Evolutionary conservation across 1,140 invertebrate genomes (phyloP).

Genomic region (Drosophila dunni): DNA sequence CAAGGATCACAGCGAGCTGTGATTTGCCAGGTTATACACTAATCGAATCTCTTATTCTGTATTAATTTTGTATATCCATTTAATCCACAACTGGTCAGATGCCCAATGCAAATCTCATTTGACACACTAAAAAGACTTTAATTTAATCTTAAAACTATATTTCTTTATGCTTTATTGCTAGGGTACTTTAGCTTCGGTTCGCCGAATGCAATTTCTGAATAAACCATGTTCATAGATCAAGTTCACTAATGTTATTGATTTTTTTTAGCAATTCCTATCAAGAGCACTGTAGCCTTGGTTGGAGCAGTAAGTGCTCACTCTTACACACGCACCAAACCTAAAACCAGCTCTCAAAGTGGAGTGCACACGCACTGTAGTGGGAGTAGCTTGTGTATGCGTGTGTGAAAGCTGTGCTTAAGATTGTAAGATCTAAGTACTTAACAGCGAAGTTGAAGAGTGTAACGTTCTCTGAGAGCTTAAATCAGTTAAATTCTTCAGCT

Average conservation of each 20-base stretch:
- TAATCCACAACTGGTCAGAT: constrained; percentile 7
- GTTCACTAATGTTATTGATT: background rate
- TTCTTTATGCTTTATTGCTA: constrained; percentile 2
- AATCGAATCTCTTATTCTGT: constrained; percentile 36
- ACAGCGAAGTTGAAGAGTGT: no score
- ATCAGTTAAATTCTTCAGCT: no score
- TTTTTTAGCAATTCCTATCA: no score
- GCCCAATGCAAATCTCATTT: constrained; percentile 6
- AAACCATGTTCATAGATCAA: constrained; percentile 6
- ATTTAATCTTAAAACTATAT: constrained; percentile 1
- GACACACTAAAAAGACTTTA: constrained; percentile 15
- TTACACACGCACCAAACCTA: no score
- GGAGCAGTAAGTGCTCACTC: no score
- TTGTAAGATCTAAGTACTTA: no score
- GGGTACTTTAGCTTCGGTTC: constrained; percentile 15
- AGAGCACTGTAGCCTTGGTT: no score
- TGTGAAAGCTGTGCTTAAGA: no score
- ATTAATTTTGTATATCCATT: constrained; percentile 31
- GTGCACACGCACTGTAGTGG: no score
- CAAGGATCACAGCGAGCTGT: constrained; percentile 64
- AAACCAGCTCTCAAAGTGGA: no score
- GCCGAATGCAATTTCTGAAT: constrained; percentile 14
- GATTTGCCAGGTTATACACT: constrained; percentile 32
- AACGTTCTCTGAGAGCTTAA: no score
- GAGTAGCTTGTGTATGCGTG: no score